These are phyloP conservation scores for Sebastolobus alascanus DNA, from an alignment of 2,797 vertebrate species.

Conservation along the genomic window DNA sequence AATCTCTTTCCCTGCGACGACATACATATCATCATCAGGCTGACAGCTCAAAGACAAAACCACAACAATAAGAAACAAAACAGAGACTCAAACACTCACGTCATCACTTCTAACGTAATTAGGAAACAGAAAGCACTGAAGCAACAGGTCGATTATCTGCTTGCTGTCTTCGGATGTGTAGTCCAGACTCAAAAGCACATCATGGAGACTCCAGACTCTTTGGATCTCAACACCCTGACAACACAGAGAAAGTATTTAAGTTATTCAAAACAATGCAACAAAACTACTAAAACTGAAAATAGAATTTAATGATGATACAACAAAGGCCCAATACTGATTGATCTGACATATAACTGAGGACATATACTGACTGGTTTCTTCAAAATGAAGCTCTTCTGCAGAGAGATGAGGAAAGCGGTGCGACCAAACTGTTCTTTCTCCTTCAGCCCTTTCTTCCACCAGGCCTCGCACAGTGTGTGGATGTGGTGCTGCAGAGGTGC, in stretches of 20 bases:
- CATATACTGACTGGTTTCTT: conserved; percentile 85
- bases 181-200: conserved; percentile 88
- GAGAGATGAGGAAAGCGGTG: conserved; percentile 86
- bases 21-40: conserved; percentile 22
- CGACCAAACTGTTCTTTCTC: conserved; percentile 91
- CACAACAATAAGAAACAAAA: not conserved
- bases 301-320: not conserved
- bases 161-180: conserved; percentile 88
- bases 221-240: conserved; percentile 87
- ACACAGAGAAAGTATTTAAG: not conserved
- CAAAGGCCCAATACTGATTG: not conserved
- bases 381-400: conserved; percentile 87
- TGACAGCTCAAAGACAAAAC: conserved; percentile 23
- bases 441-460: conserved; percentile 92
- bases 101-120: conserved; percentile 90
- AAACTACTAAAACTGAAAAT: not conserved
- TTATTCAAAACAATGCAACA: not conserved
- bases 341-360: not conserved
- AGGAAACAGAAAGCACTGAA: conserved; percentile 89
- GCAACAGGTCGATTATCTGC: conserved; percentile 88
- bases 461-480: conserved; percentile 86
- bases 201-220: conserved; percentile 89
- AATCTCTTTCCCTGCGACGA: conserved; percentile 92
- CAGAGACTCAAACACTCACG: conserved; percentile 78
- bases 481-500: conserved; percentile 80